These are phyloP conservation scores for Ophion ellenae DNA, from an alignment of 2,888 invertebrate species.

Conservation along the genomic window DNA sequence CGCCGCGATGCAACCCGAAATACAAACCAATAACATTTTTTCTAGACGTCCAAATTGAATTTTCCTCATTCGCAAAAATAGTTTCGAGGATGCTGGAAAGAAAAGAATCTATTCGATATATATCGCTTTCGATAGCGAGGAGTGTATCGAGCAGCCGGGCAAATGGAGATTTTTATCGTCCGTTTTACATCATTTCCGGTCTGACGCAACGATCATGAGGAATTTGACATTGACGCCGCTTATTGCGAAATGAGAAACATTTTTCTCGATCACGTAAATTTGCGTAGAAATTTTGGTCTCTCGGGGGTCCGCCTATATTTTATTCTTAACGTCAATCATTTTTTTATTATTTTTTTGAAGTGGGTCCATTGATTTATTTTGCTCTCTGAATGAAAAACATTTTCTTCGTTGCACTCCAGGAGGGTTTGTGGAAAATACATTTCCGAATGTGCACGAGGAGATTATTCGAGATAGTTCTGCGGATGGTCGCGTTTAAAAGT, in stretches of 20 bases:
- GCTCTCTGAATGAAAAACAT: background rate
- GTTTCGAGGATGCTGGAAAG: background rate
- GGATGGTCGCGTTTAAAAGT: background rate
- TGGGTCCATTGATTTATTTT: background rate
- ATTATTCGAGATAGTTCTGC: background rate
- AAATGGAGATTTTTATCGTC: background rate
- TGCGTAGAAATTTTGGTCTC: background rate
- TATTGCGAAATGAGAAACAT: background rate
- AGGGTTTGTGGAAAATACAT: background rate
- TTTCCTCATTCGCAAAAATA: slow-evolving; percentile 1
- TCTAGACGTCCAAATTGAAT: background rate
- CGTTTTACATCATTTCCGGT: background rate
- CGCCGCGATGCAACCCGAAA: slow-evolving; percentile 50
- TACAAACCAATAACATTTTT: slow-evolving; percentile 34
- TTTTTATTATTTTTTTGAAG: too few species aligned
- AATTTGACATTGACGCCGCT: background rate
- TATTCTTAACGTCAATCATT: background rate
- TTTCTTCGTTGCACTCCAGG: background rate
- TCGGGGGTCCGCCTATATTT: background rate
- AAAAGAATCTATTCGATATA: background rate
- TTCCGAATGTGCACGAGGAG: background rate
- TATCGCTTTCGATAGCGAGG: background rate
- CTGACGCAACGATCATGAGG: background rate
- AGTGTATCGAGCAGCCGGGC: too few species aligned
- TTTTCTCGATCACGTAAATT: background rate